Evolutionary conservation across 2,113 vertebrate species (phyloP).

Genomic region (Sturnus vulgaris): DNA sequence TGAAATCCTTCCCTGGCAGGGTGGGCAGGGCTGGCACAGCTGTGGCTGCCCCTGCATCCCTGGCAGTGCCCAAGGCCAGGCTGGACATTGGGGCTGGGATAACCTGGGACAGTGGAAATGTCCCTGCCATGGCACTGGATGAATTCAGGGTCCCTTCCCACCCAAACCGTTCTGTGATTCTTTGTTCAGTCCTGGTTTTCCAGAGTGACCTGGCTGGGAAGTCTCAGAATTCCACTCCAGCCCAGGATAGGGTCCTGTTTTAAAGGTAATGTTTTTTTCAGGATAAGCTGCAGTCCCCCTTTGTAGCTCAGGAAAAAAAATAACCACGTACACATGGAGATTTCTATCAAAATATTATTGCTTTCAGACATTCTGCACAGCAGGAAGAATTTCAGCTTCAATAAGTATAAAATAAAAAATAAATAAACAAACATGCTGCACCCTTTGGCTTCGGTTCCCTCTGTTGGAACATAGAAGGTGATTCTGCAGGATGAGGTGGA

Average conservation of each 20-base stretch:
- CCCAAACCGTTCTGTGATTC: background rate
- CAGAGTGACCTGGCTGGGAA: background rate
- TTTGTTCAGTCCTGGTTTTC: background rate
- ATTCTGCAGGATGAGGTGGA: background rate
- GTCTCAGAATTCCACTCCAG: background rate
- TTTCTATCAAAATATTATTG: background rate
- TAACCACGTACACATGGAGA: background rate
- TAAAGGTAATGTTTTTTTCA: background rate
- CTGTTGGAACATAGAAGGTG: background rate
- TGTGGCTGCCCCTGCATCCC: background rate
- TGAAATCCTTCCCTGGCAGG: background rate
- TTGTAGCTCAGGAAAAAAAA: background rate
- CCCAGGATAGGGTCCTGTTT: background rate
- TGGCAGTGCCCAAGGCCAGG: background rate
- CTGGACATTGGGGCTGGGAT: accelerated
- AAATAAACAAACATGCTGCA: background rate
- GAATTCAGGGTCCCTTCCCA: background rate
- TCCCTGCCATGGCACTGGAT: background rate
- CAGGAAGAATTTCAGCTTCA: background rate
- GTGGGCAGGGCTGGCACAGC: background rate
- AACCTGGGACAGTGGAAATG: background rate
- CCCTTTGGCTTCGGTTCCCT: background rate
- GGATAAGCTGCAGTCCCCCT: background rate
- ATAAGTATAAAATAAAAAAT: background rate
- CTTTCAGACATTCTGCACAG: background rate